A percentile compares a stretch with the other conserved stretches of the same genome.
Evolutionary conservation across 2,888 invertebrate genomes (phyloP).

Genomic region (Fragum fragum): DNA sequence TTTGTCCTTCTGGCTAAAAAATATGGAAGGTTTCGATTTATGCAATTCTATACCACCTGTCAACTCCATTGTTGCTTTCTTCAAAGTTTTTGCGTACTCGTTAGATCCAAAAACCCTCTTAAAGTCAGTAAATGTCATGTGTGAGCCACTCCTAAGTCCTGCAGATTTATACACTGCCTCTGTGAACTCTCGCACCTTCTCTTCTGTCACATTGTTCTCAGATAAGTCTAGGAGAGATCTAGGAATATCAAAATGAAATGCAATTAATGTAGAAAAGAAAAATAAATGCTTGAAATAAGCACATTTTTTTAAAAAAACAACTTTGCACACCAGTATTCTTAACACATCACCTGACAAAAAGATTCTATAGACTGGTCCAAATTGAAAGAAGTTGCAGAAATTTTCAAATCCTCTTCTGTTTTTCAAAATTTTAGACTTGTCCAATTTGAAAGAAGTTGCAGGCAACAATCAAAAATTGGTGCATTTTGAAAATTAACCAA

Average conservation of each 20-base stretch:
- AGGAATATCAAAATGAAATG: no score
- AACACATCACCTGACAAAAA: background rate
- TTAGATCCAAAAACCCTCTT: conserved; percentile 76
- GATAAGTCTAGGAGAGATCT: conserved; percentile 80
- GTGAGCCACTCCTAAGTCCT: conserved; percentile 67
- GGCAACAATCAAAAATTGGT: no score
- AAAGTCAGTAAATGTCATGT: conserved; percentile 77
- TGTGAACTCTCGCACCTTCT: conserved; percentile 71
- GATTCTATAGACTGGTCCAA: no score
- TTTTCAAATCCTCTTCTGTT: no score
- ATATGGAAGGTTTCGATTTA: no score
- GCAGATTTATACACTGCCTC: conserved; percentile 74
- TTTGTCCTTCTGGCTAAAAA: no score
- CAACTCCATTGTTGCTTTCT: conserved; percentile 74
- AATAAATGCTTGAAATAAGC: no score
- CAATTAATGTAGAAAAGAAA: no score
- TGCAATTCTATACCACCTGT: no score
- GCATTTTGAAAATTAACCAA: background rate
- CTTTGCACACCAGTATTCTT: background rate
- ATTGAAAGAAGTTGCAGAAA: no score
- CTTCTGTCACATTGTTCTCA: conserved; percentile 70
- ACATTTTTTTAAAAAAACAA: background rate
- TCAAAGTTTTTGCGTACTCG: conserved; percentile 72
- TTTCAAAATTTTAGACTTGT: no score
- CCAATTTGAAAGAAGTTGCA: no score